phyloP scores from a whole-genome alignment of 2,797 vertebrate species.

The Geotrypetes seraphini region DNA sequence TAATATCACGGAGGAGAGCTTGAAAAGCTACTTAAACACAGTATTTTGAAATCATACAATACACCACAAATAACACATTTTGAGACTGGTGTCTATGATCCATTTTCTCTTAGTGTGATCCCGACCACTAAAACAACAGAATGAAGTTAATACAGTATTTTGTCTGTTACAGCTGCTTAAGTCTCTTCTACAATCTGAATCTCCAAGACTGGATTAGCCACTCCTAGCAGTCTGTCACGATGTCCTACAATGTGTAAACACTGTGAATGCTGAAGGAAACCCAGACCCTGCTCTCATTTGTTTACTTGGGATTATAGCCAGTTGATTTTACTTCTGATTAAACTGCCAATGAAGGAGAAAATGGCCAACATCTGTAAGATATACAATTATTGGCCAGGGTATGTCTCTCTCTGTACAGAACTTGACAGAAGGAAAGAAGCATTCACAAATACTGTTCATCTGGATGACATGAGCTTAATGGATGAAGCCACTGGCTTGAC shows the following conservation, averaged over 20 bases:
- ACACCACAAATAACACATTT: too few species aligned
- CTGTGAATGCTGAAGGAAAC: constrained; percentile 64
- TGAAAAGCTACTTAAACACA: too few species aligned
- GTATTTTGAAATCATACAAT: too few species aligned
- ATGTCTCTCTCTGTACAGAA: constrained; percentile 76
- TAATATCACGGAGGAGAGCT: too few species aligned
- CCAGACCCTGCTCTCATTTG: constrained; percentile 83
- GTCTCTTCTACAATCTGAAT: constrained; percentile 80
- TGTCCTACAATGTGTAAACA: constrained; percentile 69
- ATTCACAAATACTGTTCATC: constrained; percentile 68
- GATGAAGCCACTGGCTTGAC: constrained; percentile 68
- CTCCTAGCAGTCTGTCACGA: constrained; percentile 76
- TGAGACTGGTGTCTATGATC: too few species aligned
- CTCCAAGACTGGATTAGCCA: constrained; percentile 79
- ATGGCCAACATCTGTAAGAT: constrained; percentile 76
- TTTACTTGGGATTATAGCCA: constrained; percentile 89
- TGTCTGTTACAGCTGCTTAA: too few species aligned
- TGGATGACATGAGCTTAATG: constrained; percentile 84
- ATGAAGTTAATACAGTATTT: too few species aligned
- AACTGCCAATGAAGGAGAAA: constrained; percentile 82
- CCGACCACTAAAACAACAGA: too few species aligned
- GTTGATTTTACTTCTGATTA: constrained; percentile 75
- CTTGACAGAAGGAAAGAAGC: constrained; percentile 73
- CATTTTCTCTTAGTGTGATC: too few species aligned
- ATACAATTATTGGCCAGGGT: constrained; percentile 85